Base-by-base conservation (phyloP, 2,113 vertebrate species). In the Coturnix japonica region DNA sequence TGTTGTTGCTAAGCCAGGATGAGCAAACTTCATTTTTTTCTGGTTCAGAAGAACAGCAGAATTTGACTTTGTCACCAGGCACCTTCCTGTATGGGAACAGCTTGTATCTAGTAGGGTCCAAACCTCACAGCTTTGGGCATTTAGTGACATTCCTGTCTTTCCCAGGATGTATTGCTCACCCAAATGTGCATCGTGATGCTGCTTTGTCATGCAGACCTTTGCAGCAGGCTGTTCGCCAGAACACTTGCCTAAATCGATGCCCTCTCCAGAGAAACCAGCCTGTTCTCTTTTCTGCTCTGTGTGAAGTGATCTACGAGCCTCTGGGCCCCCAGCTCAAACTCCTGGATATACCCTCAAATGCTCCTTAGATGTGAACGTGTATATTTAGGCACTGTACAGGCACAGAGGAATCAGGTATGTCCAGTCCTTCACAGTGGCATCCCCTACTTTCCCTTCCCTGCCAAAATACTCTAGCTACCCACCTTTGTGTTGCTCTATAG, bases 1-100 rank as follows among this genome's bases (percentile, higher is more conserved):
- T 76, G 61, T 77, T 96, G 89, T 81, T 72, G 70, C 70, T 87
- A 70, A 69, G 74, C 66, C 70, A 95, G 47, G 28, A 91, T 79
- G 84, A 91, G 44, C 44, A 89, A 93, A 94, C 74, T 11, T 69
- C 44, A n/a, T 54, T 89, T 28, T 49, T 69, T 79, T 79, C 51
- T 90, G 13, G 26, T 92, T 95, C 66, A 61, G 63, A 89, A 71
- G 61, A 84, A 83, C 30, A 79, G 56, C 39, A 37, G 26, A 11
- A 91, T 75, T 60, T 79, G 70, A 78, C 39, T 65, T 9, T 31
- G 84, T 86, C 74, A 77, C 37, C 33, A 44, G 84, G 19, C 44
- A 79, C 63, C 44, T 70, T 93, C 51, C 63, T 87, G 41, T 75
- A 85, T 8, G 28, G 51, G 67, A 92, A 85, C 25, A 85, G 31